Conservation (phyloP, 2,888 invertebrate genomes). For the Ochropacha duplaris region DNA sequence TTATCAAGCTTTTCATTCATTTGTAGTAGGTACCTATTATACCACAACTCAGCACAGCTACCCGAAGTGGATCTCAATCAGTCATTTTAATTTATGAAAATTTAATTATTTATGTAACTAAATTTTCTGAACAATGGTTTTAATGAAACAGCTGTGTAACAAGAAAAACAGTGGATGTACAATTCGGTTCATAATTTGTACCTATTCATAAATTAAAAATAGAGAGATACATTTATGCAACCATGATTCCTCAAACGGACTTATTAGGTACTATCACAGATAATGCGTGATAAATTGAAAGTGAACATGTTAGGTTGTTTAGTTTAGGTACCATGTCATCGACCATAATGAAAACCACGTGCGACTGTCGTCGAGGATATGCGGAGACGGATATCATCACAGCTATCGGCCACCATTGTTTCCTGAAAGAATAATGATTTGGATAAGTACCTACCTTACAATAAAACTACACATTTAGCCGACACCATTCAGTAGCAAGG, state of each 20-base stretch:
- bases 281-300: not conserved
- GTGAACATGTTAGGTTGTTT: not conserved
- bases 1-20: too few species aligned
- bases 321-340: constrained; percentile 88
- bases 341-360: constrained; percentile 90
- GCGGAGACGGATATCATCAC: constrained; percentile 37
- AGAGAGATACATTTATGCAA: not conserved
- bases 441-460: not conserved
- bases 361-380: constrained; percentile 66
- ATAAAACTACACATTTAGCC: not conserved
- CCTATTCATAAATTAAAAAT: too few species aligned
- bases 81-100: too few species aligned
- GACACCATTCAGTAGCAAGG: too few species aligned
- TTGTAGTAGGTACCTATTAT: too few species aligned
- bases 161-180: not conserved
- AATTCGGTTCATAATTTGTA: not conserved
- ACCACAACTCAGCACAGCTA: too few species aligned
- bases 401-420: constrained; percentile 46
- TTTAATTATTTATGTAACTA: not conserved
- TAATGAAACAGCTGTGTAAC: not conserved
- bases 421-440: constrained; percentile 45
- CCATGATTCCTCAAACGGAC: not conserved
- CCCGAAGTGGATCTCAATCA: too few species aligned
- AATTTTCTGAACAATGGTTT: not conserved
- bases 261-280: not conserved